These are phyloP conservation scores for Zaprionus gabonicus DNA, from an alignment of 1,140 invertebrate species.

Conservation along the genomic window DNA sequence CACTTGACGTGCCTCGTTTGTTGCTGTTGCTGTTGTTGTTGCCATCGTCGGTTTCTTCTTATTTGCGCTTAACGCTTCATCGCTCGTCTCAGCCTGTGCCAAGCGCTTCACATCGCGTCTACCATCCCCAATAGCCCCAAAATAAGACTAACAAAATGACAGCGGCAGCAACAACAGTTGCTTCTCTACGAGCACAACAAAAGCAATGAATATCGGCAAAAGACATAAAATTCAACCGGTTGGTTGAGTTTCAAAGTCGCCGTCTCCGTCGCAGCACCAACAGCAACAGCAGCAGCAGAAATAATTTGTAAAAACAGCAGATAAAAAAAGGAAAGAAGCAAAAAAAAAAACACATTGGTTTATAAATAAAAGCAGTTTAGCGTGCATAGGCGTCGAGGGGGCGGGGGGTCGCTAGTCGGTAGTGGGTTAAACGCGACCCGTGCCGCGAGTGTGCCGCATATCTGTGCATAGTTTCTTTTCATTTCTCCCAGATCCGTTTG, in stretches of 20 bases:
- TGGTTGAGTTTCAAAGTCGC: constrained; percentile 67
- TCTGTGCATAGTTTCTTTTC: constrained; percentile 67
- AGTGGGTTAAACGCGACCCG: constrained; percentile 1
- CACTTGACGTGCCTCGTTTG: constrained; percentile 31
- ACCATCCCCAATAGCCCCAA: constrained; percentile 43
- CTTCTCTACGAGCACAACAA: constrained; percentile 48
- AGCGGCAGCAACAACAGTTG: constrained; percentile 45
- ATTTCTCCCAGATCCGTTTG: constrained; percentile 52
- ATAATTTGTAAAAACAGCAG: constrained; percentile 68
- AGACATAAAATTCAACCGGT: constrained; percentile 81
- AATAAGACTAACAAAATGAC: constrained; percentile 44
- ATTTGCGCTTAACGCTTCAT: constrained; percentile 47
- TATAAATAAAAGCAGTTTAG: constrained; percentile 69
- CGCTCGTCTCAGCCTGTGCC: constrained; percentile 70
- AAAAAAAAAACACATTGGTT: constrained; percentile 35
- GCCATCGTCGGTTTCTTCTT: constrained; percentile 37
- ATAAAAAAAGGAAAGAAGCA: constrained; percentile 28
- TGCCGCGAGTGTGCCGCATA: constrained; percentile 21
- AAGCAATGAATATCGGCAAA: constrained; percentile 51
- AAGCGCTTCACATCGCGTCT: constrained; percentile 47
- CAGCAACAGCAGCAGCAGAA: constrained; percentile 43
- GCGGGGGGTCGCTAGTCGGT: not conserved
- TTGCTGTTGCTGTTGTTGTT: constrained; percentile 1
- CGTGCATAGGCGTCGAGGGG: constrained; percentile 15
- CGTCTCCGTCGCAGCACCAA: constrained; percentile 35